phyloP scores from a whole-genome alignment of 2,888 invertebrate species.

The Cephus sareptanus region DNA sequence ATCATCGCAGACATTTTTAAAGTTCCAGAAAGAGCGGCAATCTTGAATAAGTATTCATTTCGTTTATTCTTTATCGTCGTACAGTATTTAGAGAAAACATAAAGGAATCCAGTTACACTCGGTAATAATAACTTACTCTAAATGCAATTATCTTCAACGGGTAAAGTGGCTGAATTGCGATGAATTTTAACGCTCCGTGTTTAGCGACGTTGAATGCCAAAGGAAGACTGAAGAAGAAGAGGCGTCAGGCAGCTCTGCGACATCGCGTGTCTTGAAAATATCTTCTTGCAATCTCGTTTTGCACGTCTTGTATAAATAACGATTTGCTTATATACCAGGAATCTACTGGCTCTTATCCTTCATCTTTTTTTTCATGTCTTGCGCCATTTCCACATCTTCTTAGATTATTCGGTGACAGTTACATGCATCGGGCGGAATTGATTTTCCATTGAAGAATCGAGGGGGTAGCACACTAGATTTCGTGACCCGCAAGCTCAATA shows the following conservation, averaged over 20 bases:
- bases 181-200: background rate
- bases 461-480: background rate
- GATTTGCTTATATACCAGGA: background rate
- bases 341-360: background rate
- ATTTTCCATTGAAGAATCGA: background rate
- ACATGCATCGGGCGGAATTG: background rate
- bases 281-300: slow-evolving; percentile 38
- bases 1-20: background rate
- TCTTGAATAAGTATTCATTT: background rate
- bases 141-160: background rate
- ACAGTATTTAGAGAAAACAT: background rate
- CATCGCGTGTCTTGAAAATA: slow-evolving; percentile 50
- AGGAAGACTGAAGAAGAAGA: slow-evolving; percentile 8
- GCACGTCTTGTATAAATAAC: slow-evolving; percentile 26
- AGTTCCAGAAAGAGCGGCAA: background rate
- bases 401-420: background rate
- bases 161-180: background rate
- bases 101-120: background rate
- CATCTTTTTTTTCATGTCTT: background rate
- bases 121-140: background rate
- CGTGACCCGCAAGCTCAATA: background rate
- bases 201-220: background rate
- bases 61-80: background rate
- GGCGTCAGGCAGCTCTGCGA: slow-evolving; percentile 23
- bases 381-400: background rate